These are phyloP conservation scores for Solenopsis fugax DNA, from an alignment of 1,140 invertebrate species.

Conservation along the genomic window DNA sequence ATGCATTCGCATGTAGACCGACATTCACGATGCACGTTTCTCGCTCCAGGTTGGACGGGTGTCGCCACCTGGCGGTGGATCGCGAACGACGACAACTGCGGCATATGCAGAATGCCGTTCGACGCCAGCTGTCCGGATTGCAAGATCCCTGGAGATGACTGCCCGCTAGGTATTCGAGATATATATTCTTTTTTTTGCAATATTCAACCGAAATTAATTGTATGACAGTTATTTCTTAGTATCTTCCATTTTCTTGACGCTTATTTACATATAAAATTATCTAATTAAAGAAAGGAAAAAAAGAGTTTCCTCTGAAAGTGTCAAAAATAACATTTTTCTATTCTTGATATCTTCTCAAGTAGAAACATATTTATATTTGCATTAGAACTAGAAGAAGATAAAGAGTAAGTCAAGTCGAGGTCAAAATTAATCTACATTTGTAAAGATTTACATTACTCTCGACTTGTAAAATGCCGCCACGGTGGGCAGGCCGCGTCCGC, in stretches of 20 bases:
- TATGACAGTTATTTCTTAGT: neutral
- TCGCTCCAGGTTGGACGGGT: conserved; percentile 93
- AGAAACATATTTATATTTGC: neutral
- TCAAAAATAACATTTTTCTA: neutral
- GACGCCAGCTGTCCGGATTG: conserved; percentile 99
- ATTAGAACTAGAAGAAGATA: no score
- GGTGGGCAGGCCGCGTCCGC: conserved; percentile 62
- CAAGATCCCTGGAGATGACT: conserved; percentile 99
- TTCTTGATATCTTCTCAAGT: neutral
- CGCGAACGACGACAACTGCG: conserved; percentile 99
- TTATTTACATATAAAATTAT: neutral
- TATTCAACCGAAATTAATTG: neutral
- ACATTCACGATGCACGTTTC: neutral
- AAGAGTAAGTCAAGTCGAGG: no score
- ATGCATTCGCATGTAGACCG: neutral
- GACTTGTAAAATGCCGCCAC: conserved; percentile 66
- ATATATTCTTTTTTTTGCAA: neutral
- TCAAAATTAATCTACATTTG: no score
- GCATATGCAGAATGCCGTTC: conserved; percentile 99
- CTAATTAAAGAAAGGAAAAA: neutral
- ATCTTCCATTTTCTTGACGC: neutral
- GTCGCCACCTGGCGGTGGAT: conserved; percentile 99
- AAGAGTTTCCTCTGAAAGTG: neutral
- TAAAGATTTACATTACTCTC: neutral
- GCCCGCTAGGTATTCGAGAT: conserved; percentile 91